These are phyloP conservation scores for Lasioglossum baleicum DNA, from an alignment of 1,140 invertebrate genomes.

Conservation along the genomic window DNA sequence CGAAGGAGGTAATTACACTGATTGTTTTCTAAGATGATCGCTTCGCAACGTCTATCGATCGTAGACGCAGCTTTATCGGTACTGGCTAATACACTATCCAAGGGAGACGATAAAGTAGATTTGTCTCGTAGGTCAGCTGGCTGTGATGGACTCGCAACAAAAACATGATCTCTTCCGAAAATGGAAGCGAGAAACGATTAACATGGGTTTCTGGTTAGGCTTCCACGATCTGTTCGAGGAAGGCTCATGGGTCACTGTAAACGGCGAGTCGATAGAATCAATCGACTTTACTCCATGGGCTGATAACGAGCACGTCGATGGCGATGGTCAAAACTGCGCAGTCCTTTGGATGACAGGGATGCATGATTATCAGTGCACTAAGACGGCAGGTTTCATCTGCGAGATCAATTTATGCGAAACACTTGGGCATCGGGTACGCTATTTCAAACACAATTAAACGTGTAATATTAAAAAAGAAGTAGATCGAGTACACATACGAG, in stretches of 20 bases:
- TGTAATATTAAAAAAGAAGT: no score
- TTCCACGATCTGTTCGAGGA: conserved; percentile 44
- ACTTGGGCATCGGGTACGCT: no score
- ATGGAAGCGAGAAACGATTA: not conserved
- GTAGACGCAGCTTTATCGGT: no score
- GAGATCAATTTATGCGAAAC: conserved; percentile 6
- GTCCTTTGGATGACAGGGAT: conserved; percentile 27
- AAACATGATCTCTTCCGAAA: not conserved
- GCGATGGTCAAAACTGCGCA: not conserved
- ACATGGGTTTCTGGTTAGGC: conserved; percentile 16
- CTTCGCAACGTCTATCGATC: no score
- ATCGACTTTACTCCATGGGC: conserved; percentile 3
- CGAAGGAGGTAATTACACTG: conserved; percentile 34
- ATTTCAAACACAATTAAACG: no score
- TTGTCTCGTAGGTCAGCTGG: conserved; percentile 36
- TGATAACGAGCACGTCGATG: not conserved
- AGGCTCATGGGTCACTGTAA: conserved; percentile 38
- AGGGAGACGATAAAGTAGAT: not conserved
- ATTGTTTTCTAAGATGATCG: no score
- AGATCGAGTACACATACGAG: no score
- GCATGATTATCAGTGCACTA: conserved; percentile 25
- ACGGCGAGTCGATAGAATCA: conserved; percentile 13
- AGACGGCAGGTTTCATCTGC: conserved; percentile 5
- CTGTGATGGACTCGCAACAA: conserved; percentile 28
- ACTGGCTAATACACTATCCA: no score